Evolutionary conservation across 2,888 invertebrate species (phyloP), one percentile per base, ranked within the genome.

Genomic region (Tinea semifulvella): DNA sequence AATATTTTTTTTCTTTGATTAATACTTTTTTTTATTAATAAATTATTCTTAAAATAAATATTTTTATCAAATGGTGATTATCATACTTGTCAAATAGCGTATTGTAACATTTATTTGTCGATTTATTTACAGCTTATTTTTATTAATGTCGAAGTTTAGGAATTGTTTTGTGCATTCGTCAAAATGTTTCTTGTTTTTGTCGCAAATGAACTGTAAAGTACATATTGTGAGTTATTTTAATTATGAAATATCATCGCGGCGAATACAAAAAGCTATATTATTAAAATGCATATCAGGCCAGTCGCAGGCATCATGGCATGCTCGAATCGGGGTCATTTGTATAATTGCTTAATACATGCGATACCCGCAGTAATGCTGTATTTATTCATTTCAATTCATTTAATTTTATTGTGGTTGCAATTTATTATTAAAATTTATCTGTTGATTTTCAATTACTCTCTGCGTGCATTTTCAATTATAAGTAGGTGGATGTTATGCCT

Each of bases 241-340:
- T 31, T 31, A 13, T 14, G 13, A 13, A 13, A 7, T 11, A 31
- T 11, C 31, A 7, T 13, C 3, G 31, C 13, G 31, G 31, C 18
- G 7, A 18, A 36, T 2, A 18, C 40, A 22, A 22, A 13, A 7
- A 40, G 40, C 40, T 4, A 19, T 40, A 22, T 40, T 40, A 40
- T 40, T 40, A 40, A 40, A 22, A 40, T 40, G 11, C 40, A 22
- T 22, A 40, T 22, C 40, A n/a, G 11, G 20, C 22, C 20, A 19
- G 11, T 18, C 13, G 22, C 17, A 38, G 38, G 18, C 38, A 38
- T 40, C 40, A 11, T 14, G 40, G 40, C 10, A 19, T 40, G 22
- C 3, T 22, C 14, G 20, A 17, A 40, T 22, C 22, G 40, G 3
- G 40, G 40, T 40, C 40, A 19, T 22, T 14, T 22, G 22, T 40